Conservation (phyloP, 2,888 invertebrate species). For the Thyatira batis region DNA sequence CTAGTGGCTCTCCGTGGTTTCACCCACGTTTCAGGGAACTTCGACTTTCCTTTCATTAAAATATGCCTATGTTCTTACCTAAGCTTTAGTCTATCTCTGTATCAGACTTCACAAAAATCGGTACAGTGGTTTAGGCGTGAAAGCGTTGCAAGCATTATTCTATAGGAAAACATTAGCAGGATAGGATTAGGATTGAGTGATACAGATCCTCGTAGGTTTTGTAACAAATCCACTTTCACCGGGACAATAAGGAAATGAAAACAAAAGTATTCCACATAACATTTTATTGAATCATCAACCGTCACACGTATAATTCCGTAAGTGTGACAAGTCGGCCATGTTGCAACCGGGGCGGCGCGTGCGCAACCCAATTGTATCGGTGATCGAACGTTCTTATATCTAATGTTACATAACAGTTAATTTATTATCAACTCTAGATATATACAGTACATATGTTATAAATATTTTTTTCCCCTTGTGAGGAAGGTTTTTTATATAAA, state of each 20-base stretch:
- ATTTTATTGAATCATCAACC: slow-evolving; percentile 64
- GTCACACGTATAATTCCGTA: slow-evolving; percentile 39
- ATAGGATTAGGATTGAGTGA: too few species aligned
- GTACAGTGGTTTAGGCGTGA: too few species aligned
- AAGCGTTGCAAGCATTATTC: too few species aligned
- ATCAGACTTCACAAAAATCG: too few species aligned
- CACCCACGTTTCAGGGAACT: too few species aligned
- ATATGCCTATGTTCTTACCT: too few species aligned
- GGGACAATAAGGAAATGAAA: slow-evolving; percentile 56
- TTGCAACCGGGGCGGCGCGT: slow-evolving; percentile 35
- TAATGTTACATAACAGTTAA: slow-evolving; percentile 18
- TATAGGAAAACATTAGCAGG: too few species aligned
- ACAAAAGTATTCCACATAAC: slow-evolving; percentile 56
- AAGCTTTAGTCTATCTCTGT: too few species aligned
- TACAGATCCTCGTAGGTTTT: too few species aligned
- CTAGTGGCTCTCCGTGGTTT: too few species aligned
- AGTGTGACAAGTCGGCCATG: slow-evolving; percentile 41
- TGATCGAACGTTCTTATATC: slow-evolving; percentile 21
- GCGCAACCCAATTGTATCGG: slow-evolving; percentile 23
- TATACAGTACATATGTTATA: not conserved
- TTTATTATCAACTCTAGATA: slow-evolving; percentile 14
- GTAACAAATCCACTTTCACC: slow-evolving; percentile 26
- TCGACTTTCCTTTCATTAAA: too few species aligned
- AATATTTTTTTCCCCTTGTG: not conserved
- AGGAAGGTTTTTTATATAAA: too few species aligned